These are phyloP conservation scores for Orius laevigatus DNA, from an alignment of 1,140 invertebrate genomes.

Conservation along the genomic window DNA sequence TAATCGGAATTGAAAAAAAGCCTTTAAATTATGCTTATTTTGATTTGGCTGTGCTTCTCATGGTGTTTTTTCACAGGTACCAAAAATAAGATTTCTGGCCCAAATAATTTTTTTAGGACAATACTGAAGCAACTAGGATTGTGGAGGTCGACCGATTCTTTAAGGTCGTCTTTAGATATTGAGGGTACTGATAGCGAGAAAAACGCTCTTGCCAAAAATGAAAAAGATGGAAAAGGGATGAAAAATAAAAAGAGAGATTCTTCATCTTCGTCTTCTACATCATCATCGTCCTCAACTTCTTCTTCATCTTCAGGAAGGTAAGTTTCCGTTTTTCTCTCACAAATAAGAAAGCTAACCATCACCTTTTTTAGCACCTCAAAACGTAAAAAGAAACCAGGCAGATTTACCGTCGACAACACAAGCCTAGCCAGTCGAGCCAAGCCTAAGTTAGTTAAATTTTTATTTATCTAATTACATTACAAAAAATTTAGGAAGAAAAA, in stretches of 20 bases:
- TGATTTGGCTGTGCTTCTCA: slow-evolving; percentile 79
- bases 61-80: slow-evolving; percentile 95
- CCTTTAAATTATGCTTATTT: slow-evolving; percentile 71
- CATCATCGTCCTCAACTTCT: not conserved
- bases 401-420: no score
- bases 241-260: not conserved
- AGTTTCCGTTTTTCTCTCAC: no score
- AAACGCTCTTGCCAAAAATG: not conserved
- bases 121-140: slow-evolving; percentile 84
- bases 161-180: slow-evolving; percentile 30
- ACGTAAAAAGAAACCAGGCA: no score
- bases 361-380: not conserved
- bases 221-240: not conserved
- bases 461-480: not conserved
- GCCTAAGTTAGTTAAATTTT: not conserved
- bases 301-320: not conserved
- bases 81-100: no score
- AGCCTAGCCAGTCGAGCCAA: no score
- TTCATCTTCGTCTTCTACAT: slow-evolving; percentile 18
- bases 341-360: not conserved
- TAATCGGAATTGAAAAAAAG: slow-evolving; percentile 80
- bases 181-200: not conserved
- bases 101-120: slow-evolving; percentile 48
- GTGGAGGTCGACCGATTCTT: slow-evolving; percentile 36
- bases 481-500: slow-evolving; percentile 16